Percentiles rank a stretch among this genome's conserved stretches.
These are phyloP conservation scores for Orthosia cruda DNA, from an alignment of 2,888 invertebrate genomes.

Conservation along the genomic window DNA sequence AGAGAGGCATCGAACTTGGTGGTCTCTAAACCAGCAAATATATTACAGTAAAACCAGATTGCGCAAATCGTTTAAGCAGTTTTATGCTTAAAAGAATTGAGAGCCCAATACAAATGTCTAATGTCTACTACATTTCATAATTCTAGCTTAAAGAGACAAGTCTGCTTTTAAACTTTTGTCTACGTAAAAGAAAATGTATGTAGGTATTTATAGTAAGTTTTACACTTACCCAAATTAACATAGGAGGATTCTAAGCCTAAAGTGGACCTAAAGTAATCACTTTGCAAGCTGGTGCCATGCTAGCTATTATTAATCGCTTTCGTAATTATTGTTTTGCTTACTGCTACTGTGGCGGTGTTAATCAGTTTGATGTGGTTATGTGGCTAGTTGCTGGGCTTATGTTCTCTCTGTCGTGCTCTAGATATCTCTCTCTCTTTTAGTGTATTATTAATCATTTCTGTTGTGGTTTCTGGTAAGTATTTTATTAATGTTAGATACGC, in stretches of 20 bases:
- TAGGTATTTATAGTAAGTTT: no score
- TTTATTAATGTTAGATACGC: no score
- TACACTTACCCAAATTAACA: constrained; percentile 31
- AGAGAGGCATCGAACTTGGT: neutral
- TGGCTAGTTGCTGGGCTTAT: constrained; percentile 39
- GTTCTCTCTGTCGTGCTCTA: constrained; percentile 1
- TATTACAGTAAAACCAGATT: neutral
- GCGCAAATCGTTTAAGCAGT: neutral
- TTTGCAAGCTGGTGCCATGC: constrained; percentile 79
- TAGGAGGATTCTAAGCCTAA: constrained; percentile 55
- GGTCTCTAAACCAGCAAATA: no score
- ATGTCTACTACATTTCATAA: no score
- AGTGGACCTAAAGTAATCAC: constrained; percentile 68
- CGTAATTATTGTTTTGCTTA: constrained; percentile 75
- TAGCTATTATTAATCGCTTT: constrained; percentile 80
- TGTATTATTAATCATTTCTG: neutral
- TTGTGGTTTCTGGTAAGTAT: neutral
- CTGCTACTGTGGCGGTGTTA: constrained; percentile 49
- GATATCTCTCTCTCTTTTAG: neutral
- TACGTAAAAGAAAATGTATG: neutral
- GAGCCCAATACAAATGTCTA: neutral
- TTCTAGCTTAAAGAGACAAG: neutral
- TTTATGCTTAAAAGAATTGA: neutral
- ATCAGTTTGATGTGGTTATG: constrained; percentile 51
- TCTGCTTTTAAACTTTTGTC: neutral